A percentile compares a stretch with the other conserved stretches of the same genome.
phyloP scores from a whole-genome alignment of 2,888 invertebrate species.

The Acholoe squamosa region DNA sequence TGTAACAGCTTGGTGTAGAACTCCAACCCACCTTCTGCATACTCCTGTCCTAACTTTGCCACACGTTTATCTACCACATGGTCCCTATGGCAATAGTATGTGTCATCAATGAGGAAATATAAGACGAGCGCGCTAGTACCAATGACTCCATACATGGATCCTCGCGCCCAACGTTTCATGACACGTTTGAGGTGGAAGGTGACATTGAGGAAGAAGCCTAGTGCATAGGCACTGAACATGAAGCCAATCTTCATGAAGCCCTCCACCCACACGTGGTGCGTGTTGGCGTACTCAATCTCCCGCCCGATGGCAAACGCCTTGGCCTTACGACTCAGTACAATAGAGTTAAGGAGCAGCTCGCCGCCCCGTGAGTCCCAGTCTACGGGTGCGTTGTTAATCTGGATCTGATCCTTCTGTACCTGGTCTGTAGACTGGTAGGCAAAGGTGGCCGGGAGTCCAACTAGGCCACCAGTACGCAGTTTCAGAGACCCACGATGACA shows the following conservation, averaged over 20 bases:
- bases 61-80: slow-evolving; percentile 87
- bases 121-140: slow-evolving; percentile 86
- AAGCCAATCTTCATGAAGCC: slow-evolving; percentile 85
- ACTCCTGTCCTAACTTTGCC: slow-evolving; percentile 86
- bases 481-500: slow-evolving; percentile 87
- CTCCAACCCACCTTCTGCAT: slow-evolving; percentile 89
- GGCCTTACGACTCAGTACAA: slow-evolving; percentile 90
- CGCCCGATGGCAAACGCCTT: slow-evolving; percentile 91
- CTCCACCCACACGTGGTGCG: slow-evolving; percentile 86
- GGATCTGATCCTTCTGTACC: slow-evolving; percentile 86
- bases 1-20: slow-evolving; percentile 90
- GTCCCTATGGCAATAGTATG: slow-evolving; percentile 87
- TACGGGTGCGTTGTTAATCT: slow-evolving; percentile 84
- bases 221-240: slow-evolving; percentile 79
- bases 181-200: slow-evolving; percentile 85
- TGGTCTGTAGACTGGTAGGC: slow-evolving; percentile 85
- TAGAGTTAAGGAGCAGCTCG: slow-evolving; percentile 86
- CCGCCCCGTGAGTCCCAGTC: slow-evolving; percentile 88
- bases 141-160: slow-evolving; percentile 85
- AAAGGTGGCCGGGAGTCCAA: slow-evolving; percentile 91
- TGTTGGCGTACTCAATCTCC: slow-evolving; percentile 88
- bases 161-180: slow-evolving; percentile 84
- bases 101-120: slow-evolving; percentile 88
- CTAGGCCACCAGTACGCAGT: slow-evolving; percentile 86
- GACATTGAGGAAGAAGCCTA: slow-evolving; percentile 85